Conservation (phyloP, 2,113 vertebrate genomes). For the Eptesicus fuscus region DNA sequence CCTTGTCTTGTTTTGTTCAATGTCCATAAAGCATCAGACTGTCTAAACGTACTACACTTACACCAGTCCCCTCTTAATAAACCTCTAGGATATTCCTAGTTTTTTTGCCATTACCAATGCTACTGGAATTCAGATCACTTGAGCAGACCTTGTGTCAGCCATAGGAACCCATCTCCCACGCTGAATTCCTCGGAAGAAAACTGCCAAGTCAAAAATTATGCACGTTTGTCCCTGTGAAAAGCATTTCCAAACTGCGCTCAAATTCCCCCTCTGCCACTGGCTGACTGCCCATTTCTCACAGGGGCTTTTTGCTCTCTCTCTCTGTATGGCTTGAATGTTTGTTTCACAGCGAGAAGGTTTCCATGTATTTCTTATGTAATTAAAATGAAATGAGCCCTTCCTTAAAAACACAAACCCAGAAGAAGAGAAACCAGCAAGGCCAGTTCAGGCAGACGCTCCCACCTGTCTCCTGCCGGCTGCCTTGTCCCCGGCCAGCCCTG, state of each 20-base stretch:
- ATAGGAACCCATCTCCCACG: fast-evolving
- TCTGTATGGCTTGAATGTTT: background rate
- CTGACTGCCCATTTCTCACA: background rate
- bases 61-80: background rate
- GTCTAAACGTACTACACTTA: background rate
- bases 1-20: background rate
- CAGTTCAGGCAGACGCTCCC: background rate
- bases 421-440: conserved; percentile 48
- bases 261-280: background rate
- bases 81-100: background rate
- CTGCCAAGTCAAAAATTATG: background rate
- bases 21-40: background rate
- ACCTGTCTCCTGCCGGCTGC: background rate
- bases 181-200: background rate
- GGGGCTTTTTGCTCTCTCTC: background rate
- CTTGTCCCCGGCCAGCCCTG: background rate
- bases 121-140: background rate
- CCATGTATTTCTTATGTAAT: background rate
- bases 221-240: background rate
- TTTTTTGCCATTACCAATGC: background rate
- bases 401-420: conserved; percentile 29
- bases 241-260: background rate
- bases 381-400: conserved; percentile 45
- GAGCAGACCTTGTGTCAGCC: background rate
- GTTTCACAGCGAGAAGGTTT: background rate